Evolutionary conservation across 2,888 invertebrate species (phyloP).

Genomic region (Phortica okadai): DNA sequence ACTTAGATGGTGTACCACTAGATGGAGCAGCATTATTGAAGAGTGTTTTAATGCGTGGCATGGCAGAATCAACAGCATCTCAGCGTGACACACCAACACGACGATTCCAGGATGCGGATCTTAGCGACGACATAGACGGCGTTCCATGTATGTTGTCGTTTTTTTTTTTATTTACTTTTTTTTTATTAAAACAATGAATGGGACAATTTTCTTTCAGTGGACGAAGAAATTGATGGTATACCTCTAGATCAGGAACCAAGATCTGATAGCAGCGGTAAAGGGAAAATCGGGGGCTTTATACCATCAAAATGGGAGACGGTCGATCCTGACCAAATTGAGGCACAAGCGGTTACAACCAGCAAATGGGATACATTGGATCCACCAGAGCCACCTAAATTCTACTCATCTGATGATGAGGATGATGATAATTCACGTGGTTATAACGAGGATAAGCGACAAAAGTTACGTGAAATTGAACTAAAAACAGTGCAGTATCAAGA

Average conservation of each 20-base stretch:
- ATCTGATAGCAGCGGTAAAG: constrained; percentile 53
- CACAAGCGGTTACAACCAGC: constrained; percentile 90
- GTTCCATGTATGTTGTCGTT: constrained; percentile 78
- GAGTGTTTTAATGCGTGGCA: constrained; percentile 79
- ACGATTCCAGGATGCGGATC: constrained; percentile 59
- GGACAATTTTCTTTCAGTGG: constrained; percentile 77
- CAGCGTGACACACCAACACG: constrained; percentile 68
- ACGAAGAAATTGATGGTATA: constrained; percentile 86
- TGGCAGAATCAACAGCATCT: constrained; percentile 71
- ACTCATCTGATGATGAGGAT: constrained; percentile 64
- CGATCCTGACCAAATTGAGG: constrained; percentile 89
- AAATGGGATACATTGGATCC: constrained; percentile 90
- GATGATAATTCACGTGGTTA: constrained; percentile 78
- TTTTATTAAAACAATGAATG: too few relatives aligned
- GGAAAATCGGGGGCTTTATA: constrained; percentile 83
- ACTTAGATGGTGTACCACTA: constrained; percentile 85
- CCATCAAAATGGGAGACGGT: constrained; percentile 98
- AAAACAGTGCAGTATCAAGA: constrained; percentile 97
- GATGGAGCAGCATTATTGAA: constrained; percentile 90
- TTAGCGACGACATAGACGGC: constrained; percentile 84
- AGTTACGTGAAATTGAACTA: constrained; percentile 94
- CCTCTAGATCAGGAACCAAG: constrained; percentile 79
- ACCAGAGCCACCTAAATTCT: constrained; percentile 75
- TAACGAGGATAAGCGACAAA: constrained; percentile 84
- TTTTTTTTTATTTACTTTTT: background rate